Conservation (phyloP, 2,888 invertebrate species). For the Deroplatys truncata region DNA sequence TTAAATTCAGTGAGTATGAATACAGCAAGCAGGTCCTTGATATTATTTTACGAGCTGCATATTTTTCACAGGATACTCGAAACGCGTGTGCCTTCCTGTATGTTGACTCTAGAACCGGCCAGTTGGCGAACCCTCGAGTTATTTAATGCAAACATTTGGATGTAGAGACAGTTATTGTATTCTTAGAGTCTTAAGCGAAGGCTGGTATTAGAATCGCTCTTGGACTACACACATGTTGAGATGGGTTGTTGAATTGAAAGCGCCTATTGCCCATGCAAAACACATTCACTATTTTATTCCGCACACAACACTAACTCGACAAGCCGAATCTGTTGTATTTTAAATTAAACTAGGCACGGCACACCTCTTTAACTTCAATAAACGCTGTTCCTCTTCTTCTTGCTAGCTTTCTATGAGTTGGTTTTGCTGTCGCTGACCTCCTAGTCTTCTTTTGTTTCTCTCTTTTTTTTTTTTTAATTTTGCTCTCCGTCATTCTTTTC, state of each 20-base stretch:
- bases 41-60: neutral
- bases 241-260: neutral
- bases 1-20: neutral
- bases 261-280: neutral
- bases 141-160: neutral
- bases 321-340: neutral
- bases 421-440: neutral
- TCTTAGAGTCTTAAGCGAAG: neutral
- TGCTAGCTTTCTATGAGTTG: neutral
- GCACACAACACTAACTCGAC: neutral
- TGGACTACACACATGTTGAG: neutral
- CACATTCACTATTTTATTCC: neutral
- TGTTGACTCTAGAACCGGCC: neutral
- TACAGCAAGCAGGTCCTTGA: neutral
- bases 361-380: neutral
- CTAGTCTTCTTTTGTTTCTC: neutral
- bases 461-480: neutral
- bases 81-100: no score
- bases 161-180: neutral
- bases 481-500: neutral
- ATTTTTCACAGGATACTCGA: neutral
- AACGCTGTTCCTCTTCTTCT: neutral
- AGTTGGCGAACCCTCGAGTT: neutral
- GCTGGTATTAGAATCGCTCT: neutral
- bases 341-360: neutral